phyloP scores from a whole-genome alignment of 2,888 invertebrate genomes.

The Apodemia zela region DNA sequence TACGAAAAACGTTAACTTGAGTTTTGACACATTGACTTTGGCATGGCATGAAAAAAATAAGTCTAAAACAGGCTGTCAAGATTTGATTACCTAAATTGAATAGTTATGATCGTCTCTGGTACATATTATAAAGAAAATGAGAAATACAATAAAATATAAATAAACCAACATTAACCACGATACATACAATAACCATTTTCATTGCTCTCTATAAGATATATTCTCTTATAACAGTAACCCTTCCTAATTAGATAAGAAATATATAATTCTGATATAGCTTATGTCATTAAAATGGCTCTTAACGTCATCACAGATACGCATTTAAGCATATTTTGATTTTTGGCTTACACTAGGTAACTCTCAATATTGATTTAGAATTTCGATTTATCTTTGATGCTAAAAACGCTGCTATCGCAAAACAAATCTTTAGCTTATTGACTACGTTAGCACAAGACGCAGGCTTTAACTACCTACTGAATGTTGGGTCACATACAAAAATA shows the following conservation, averaged over 20 bases:
- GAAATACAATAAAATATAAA: too few species aligned
- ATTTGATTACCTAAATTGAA: too few species aligned
- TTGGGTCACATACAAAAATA: not conserved
- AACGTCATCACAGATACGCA: constrained; percentile 15
- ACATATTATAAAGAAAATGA: too few species aligned
- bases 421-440: not conserved
- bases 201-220: not conserved
- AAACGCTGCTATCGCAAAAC: not conserved
- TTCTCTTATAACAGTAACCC: not conserved
- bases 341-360: not conserved
- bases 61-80: too few species aligned
- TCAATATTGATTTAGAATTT: constrained; percentile 11
- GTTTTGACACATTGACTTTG: too few species aligned
- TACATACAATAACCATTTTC: not conserved
- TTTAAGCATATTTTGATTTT: constrained; percentile 10
- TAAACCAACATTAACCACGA: too few species aligned
- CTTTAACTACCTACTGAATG: not conserved
- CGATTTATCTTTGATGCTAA: not conserved
- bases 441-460: not conserved
- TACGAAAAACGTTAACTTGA: too few species aligned
- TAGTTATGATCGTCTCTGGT: too few species aligned
- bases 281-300: constrained; percentile 7
- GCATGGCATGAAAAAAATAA: too few species aligned
- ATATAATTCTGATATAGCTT: not conserved
- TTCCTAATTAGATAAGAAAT: constrained; percentile 1